These are phyloP conservation scores for Acestrorhynchus altus DNA, from an alignment of 2,797 vertebrate species.

Conservation along the genomic window DNA sequence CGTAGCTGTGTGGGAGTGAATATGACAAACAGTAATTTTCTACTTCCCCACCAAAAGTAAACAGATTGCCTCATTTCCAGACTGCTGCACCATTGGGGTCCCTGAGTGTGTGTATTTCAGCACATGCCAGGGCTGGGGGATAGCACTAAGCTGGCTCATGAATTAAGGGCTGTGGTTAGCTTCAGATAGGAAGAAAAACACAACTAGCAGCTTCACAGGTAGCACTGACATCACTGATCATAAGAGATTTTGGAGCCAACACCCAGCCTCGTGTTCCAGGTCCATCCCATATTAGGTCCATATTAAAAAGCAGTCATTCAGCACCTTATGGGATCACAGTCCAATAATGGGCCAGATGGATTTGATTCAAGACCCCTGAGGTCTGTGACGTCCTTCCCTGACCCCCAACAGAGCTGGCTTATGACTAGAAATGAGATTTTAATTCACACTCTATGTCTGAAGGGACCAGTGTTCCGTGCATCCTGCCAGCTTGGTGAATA, in stretches of 20 bases:
- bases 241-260: constrained; percentile 29
- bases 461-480: constrained; percentile 42
- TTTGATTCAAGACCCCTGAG: constrained; percentile 64
- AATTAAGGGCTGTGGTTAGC: constrained; percentile 28
- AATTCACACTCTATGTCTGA: constrained; percentile 72
- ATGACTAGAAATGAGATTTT: constrained; percentile 74
- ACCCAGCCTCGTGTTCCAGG: constrained; percentile 28
- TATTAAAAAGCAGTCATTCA: constrained; percentile 65
- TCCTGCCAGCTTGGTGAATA: constrained; percentile 38
- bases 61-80: constrained; percentile 64
- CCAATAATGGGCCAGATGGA: constrained; percentile 69
- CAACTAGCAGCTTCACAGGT: constrained; percentile 31
- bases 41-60: constrained; percentile 60
- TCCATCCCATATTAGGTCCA: constrained; percentile 7
- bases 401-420: constrained; percentile 53
- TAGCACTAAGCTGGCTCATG: constrained; percentile 36
- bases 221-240: constrained; percentile 33
- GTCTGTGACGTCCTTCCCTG: constrained; percentile 46
- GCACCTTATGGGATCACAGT: constrained; percentile 66
- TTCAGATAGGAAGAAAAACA: constrained; percentile 29
- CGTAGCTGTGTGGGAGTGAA: constrained; percentile 59
- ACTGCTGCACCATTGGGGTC: constrained; percentile 30
- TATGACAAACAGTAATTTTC: constrained; percentile 56
- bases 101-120: constrained; percentile 2
- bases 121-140: constrained; percentile 21